Evolutionary conservation across 2,888 invertebrate species (phyloP), one percentile per base, ranked within the genome.

Genomic region (Eupithecia dodoneata): DNA sequence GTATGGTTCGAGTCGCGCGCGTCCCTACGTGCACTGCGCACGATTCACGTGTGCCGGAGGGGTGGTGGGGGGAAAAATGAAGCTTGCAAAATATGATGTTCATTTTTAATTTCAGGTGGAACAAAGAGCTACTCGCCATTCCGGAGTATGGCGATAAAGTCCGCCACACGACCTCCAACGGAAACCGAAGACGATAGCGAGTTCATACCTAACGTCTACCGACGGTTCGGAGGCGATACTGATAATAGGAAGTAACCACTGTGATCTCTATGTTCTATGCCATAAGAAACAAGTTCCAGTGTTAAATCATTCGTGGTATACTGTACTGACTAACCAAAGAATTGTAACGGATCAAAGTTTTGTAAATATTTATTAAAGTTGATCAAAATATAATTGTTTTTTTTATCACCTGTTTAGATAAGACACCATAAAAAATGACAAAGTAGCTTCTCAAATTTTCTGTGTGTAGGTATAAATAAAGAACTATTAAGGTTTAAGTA

Each of bases 71-170:
- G 30, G 30, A 12, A 49, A 49, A 13, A 49, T 13, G 49, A n/a
- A 52, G 15, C 10, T 52, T 52, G 15, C 1, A n/a, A n/a, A 18
- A 7, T 9, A 18, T 59, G 9, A 59, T 18, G 9, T 10, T 59
- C 2, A 52, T 30, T 30, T 30, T 63, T 63, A 18, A 30, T 30
- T 63, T 7, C 15, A 66, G 66, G 66, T 66, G 84, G 85, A n/a
- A 74, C 81, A 3, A 87, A 87, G 65, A 79, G 79, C 9, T 72
- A 76, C 13, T 30, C 30, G 30, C 74, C 76, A 0, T 12, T 42
- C 15, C 59, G 30, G 30, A 30, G 70, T 15, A 66, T 79, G 71
- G 30, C 74, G 4, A 79, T 79, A 73, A 73, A 70, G 12, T 18
- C 74, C 3, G 52, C 78, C 5, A 10, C 13, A 7, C 12, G 67